phyloP scores from a whole-genome alignment of 1,140 invertebrate species.

The Drosophila paulistorum region DNA sequence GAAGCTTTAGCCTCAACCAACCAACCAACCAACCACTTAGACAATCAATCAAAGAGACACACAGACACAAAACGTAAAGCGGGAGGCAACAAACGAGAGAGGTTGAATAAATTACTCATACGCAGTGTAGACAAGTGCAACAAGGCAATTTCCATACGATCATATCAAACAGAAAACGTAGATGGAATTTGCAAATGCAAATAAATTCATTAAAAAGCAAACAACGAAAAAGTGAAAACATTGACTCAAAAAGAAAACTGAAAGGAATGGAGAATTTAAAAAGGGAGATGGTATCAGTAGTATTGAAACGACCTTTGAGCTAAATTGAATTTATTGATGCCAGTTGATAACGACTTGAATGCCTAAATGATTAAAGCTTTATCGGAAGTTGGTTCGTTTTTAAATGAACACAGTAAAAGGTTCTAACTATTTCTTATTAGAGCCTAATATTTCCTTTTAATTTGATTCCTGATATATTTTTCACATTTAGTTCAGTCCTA shows the following conservation, averaged over 20 bases:
- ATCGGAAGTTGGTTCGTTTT: too few species aligned
- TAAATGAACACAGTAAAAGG: too few species aligned
- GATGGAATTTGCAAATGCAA: conserved; percentile 57
- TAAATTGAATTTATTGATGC: too few species aligned
- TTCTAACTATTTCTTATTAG: too few species aligned
- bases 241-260: conserved; percentile 9
- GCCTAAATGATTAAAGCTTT: too few species aligned
- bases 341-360: too few species aligned
- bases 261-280: not conserved
- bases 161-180: conserved; percentile 27
- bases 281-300: not conserved
- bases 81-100: not conserved
- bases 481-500: not conserved
- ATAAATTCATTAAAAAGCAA: conserved; percentile 64
- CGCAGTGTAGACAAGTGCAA: conserved; percentile 49
- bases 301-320: not conserved
- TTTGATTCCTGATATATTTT: too few species aligned
- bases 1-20: not conserved
- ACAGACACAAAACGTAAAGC: conserved; percentile 17
- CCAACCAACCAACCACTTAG: conserved; percentile 6
- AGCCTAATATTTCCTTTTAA: too few species aligned
- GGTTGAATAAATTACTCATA: conserved; percentile 54
- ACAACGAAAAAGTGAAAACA: conserved; percentile 47
- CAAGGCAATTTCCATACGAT: conserved; percentile 21
- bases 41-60: conserved; percentile 48